Conservation (phyloP, 2,797 vertebrate genomes). For the Chiloscyllium punctatum region DNA sequence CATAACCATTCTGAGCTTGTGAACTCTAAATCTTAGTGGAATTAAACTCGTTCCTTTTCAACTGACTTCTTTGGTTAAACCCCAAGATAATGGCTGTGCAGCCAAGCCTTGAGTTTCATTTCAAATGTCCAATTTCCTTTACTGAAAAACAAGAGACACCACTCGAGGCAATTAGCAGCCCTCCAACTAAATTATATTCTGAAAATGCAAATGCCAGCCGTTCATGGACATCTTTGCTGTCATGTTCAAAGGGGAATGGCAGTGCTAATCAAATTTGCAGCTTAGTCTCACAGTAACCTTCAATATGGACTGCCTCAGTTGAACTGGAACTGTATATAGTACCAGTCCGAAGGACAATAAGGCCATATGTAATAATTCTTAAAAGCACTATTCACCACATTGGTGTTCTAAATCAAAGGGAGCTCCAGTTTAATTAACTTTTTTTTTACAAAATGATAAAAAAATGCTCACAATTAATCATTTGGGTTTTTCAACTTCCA, state of each 20-base stretch:
- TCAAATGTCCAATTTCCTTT: not conserved
- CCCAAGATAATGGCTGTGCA: not conserved
- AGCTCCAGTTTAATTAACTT: not conserved
- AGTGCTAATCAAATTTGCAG: not conserved
- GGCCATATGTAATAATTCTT: not conserved
- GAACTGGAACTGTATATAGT: not conserved
- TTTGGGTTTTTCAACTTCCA: not conserved
- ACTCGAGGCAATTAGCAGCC: not conserved
- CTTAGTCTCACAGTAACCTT: not conserved
- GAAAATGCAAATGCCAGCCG: not conserved
- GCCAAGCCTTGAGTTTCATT: not conserved
- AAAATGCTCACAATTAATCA: not conserved
- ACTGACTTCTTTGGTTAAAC: not conserved
- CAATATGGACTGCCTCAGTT: not conserved
- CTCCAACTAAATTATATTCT: not conserved
- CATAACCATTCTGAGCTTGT: not conserved
- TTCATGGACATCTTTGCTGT: not conserved
- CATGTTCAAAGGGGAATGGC: not conserved
- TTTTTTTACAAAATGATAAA: not conserved
- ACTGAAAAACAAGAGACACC: not conserved
- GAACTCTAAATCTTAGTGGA: too few relatives aligned
- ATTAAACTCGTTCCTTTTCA: not conserved
- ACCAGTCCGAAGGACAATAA: not conserved
- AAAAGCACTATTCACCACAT: not conserved
- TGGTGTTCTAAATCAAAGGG: not conserved